Evolutionary conservation across 2,888 invertebrate species (phyloP), one percentile per base, ranked within the genome.

Genomic region (Ophion obscuratus): DNA sequence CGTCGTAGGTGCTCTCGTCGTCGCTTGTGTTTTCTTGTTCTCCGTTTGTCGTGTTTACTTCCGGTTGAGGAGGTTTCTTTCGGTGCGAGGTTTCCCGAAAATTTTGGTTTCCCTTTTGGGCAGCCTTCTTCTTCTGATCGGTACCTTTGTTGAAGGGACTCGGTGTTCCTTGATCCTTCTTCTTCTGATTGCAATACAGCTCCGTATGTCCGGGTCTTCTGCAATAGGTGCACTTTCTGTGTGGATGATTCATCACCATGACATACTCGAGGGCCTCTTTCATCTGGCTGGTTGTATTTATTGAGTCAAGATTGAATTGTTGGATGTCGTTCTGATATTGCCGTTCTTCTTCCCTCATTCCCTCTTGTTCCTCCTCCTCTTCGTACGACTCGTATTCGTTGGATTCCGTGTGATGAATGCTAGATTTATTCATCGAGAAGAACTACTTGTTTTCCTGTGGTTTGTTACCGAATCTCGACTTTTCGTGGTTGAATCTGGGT

Each of bases 221-320:
- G 24, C 73, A 83, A 17, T 79, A 83, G n/a, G 47, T 64, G 77
- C 73, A 82, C 70, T 77, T 10, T 77, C 77, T 53, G 17, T 82
- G 70, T 6, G 82, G 82, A 17, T 77, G 76, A 66, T 82, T 82
- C 62, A 82, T 77, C 31, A 82, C 76, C 76, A 82, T 77, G 20
- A 82, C 27, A 36, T 82, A 71, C 31, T 77, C 64, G 10, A 82
- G 76, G 3, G 64, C 71, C 27, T 76, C 24, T 59, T 57, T 82
- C 64, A 82, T 64, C 64, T 73, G 36, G 53, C 74, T 44, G 20
- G 20, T 77, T 7, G 47, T 75, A 44, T 79, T 73, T 7, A 83
- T 79, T 9, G 83, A 83, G 20, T 79, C 78, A 27, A 74, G 11
- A 10, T 74, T 53, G 67, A 82, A 71, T 40, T 66, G 7, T 82